Conservation (phyloP, 2,888 invertebrate species). For the Tanytarsus gracilentus region DNA sequence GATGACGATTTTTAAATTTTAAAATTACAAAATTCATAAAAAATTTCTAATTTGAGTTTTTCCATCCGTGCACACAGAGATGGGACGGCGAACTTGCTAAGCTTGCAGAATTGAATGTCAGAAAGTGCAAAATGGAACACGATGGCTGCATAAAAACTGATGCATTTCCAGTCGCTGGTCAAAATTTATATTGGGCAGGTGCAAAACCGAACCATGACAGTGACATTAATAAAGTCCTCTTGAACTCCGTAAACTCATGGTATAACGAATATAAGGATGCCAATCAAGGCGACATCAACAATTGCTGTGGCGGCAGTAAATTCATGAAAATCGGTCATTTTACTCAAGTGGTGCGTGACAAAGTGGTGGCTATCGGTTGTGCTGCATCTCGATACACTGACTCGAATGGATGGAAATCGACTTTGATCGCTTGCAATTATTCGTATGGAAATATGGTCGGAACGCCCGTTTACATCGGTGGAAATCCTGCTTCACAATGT, state of each 20-base stretch:
- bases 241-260: neutral
- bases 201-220: neutral
- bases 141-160: neutral
- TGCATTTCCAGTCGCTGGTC: neutral
- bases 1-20: too few species aligned
- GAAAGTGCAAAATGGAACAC: slow-evolving; percentile 35
- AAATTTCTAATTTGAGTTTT: too few species aligned
- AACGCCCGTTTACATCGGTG: neutral
- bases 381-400: neutral
- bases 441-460: neutral
- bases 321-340: neutral
- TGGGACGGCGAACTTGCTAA: slow-evolving; percentile 35
- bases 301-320: neutral
- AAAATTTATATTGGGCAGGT: neutral
- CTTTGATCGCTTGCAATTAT: slow-evolving; percentile 7
- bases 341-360: neutral
- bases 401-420: neutral
- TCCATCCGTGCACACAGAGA: slow-evolving; percentile 35
- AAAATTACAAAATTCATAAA: too few species aligned
- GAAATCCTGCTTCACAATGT: neutral
- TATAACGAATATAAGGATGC: neutral
- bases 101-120: slow-evolving; percentile 38
- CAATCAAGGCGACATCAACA: neutral
- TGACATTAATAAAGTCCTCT: neutral
- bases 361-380: neutral